These are phyloP conservation scores for Pyxicephalus adspersus DNA, from an alignment of 2,113 vertebrate genomes.

Conservation along the genomic window DNA sequence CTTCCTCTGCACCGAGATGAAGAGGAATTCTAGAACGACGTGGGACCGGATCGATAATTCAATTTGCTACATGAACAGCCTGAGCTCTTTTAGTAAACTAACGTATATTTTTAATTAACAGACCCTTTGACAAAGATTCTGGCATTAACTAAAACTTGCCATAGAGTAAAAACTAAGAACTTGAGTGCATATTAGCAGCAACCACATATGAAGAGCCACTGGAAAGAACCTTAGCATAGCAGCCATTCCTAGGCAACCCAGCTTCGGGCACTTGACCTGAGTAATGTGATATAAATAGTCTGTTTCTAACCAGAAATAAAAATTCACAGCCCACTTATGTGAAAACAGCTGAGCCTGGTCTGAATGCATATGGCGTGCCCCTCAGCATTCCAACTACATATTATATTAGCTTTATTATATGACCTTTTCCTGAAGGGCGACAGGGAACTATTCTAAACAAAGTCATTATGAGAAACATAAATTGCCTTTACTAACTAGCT, in stretches of 20 bases:
- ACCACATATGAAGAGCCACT: conserved; percentile 54
- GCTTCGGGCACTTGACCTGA: background rate
- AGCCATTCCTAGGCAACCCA: conserved; percentile 15
- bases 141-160: no score
- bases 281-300: conserved; percentile 23
- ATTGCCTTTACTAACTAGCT: conserved; percentile 11
- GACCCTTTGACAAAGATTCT: no score
- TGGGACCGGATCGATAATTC: no score
- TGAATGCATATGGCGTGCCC: conserved; percentile 23
- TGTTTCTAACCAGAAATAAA: conserved; percentile 13
- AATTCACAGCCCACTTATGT: conserved; percentile 20
- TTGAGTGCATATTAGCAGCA: background rate
- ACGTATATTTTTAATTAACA: no score
- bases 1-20: no score
- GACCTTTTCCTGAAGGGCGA: conserved; percentile 24
- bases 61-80: no score
- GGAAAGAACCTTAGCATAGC: conserved; percentile 15
- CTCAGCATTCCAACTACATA: conserved; percentile 34
- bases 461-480: conserved; percentile 13
- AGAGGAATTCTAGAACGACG: no score
- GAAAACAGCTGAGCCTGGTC: conserved; percentile 22
- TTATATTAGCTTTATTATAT: conserved; percentile 39
- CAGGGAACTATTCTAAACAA: conserved; percentile 31
- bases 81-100: no score
- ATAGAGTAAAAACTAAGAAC: no score